Evolutionary conservation across 2,797 vertebrate species (phyloP), one percentile per base, ranked within the genome.

Genomic region (Amblyopsis hoosieri): DNA sequence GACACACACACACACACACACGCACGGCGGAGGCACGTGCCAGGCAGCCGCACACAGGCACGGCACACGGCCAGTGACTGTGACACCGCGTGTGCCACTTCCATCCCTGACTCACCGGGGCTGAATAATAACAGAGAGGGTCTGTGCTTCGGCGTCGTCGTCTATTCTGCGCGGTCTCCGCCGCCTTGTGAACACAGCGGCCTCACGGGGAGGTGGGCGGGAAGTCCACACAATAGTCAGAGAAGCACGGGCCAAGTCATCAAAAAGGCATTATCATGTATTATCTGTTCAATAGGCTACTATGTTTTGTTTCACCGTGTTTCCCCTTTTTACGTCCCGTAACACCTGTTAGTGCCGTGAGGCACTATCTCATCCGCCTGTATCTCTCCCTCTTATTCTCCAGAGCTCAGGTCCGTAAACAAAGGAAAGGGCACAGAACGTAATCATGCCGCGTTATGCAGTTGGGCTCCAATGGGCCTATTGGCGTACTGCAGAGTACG

Each of bases 391-490:
- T 61, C 42, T 2, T 19, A 71, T 74, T 59, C 72, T 83, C 71
- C 73, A 46, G 57, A 74, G 75, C 84, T 77, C 64, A 11, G 61
- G 48, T 70, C 49, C 60, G 15, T 49, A 67, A 63, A 82, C 75
- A 85, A 85, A 89, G 75, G 74, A 79, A 85, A 79, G 78, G 84
- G 74, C 80, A 86, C 62, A 59, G 62, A 79, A 83, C 78, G 23
- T 89, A 79, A 87, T 87, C 84, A 78, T 74, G 62, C 63, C 19
- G 75, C 76, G 78, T 81, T 85, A 79, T 84, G 74, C 76, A 77
- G 72, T 42, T 64, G 69, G 84, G 83, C 74, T 85, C 78, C 76
- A 72, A 3, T 29, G 3, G 23, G 23, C 23, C 23, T 71, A 80
- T 81, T 82, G 79, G 84, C 79, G 66, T 85, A 70, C 69, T 72